Evolutionary conservation across 2,888 invertebrate genomes (phyloP).

Genomic region (Heteromurus nitidus): DNA sequence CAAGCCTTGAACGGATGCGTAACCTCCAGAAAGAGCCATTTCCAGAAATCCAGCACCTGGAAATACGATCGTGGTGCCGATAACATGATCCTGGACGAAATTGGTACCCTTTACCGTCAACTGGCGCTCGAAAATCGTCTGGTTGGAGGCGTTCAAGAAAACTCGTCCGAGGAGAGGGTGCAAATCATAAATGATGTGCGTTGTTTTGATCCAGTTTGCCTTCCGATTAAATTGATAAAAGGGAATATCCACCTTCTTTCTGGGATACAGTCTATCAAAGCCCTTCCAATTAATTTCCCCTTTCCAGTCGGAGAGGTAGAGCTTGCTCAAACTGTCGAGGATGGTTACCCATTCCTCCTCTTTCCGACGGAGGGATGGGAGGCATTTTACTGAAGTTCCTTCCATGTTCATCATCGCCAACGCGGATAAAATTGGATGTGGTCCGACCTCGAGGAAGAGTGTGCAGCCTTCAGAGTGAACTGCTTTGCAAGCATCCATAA

Average conservation of each 20-base stretch:
- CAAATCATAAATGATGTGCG: background rate
- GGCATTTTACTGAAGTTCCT: too few relatives aligned
- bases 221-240: constrained; percentile 60
- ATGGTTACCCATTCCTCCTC: constrained; percentile 9
- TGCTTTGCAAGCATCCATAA: too few relatives aligned
- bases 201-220: constrained; percentile 35
- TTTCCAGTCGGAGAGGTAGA: constrained; percentile 17
- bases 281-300: constrained; percentile 30
- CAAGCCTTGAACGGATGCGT: background rate
- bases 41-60: constrained; percentile 12
- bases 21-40: constrained; percentile 9
- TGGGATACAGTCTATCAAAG: background rate
- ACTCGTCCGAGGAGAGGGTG: constrained; percentile 58
- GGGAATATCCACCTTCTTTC: constrained; percentile 23
- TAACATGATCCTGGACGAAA: constrained; percentile 11
- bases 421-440: background rate
- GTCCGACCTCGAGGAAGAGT: constrained; percentile 13
- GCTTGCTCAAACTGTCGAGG: background rate
- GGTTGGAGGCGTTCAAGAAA: background rate
- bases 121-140: background rate
- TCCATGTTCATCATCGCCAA: constrained; percentile 8
- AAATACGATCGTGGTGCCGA: background rate
- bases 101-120: background rate
- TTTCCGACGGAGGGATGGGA: background rate
- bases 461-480: too few relatives aligned